Conservation (phyloP, 2,888 invertebrate species). For the Drosophila koepferae region DNA sequence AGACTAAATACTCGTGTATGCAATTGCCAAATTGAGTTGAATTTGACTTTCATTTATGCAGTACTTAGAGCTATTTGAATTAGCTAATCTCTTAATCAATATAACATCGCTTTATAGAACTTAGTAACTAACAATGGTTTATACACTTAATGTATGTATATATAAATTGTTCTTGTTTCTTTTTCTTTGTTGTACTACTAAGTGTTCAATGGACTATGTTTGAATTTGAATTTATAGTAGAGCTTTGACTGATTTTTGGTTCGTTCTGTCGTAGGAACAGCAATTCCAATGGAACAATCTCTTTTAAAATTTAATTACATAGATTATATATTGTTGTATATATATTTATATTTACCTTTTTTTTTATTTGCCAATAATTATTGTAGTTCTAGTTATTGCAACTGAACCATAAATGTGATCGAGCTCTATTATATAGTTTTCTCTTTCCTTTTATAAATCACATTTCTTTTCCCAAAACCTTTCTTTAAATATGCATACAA, state of each 20-base stretch:
- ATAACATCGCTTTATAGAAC: neutral
- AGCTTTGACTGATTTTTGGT: neutral
- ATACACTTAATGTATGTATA: neutral
- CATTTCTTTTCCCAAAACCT: slow-evolving; percentile 3
- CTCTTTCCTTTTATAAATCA: slow-evolving; percentile 17
- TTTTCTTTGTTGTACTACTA: neutral
- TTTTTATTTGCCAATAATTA: slow-evolving; percentile 7
- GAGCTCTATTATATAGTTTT: slow-evolving; percentile 5
- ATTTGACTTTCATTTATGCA: neutral
- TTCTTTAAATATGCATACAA: neutral
- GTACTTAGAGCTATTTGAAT: neutral
- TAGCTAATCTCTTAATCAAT: slow-evolving; percentile 1
- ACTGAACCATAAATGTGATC: slow-evolving; percentile 12
- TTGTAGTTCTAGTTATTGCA: slow-evolving; percentile 1
- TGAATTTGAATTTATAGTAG: slow-evolving; percentile 1
- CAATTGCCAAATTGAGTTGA: neutral
- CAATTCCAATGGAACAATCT: slow-evolving; percentile 13
- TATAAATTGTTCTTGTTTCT: neutral
- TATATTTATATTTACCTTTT: neutral
- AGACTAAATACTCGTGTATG: neutral
- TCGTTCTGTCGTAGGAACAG: slow-evolving; percentile 9
- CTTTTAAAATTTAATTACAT: neutral
- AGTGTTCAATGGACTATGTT: slow-evolving; percentile 7
- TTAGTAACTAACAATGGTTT: neutral
- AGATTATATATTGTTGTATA: neutral